phyloP scores from a whole-genome alignment of 2,113 vertebrate genomes.

The Sebastes fasciatus region DNA sequence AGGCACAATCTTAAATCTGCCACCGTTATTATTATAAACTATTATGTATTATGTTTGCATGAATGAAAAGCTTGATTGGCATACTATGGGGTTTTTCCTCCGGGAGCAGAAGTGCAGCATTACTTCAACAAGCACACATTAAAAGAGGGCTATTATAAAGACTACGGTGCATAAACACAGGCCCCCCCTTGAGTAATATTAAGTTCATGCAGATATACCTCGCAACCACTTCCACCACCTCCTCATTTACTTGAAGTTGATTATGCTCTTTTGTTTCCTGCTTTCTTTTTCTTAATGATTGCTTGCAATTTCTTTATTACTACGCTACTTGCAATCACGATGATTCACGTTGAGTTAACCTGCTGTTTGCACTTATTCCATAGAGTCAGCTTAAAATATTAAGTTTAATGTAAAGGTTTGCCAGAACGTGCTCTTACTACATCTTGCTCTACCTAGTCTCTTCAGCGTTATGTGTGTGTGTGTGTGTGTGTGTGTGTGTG shows the following conservation, averaged over 20 bases:
- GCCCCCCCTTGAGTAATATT: constrained; percentile 16
- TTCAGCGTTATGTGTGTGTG: constrained; percentile 6
- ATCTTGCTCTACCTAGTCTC: constrained; percentile 8
- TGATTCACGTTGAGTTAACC: constrained; percentile 42
- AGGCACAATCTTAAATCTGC: too few relatives aligned
- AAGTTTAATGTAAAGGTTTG: constrained; percentile 31
- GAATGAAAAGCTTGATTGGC: not conserved
- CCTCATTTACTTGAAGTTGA: constrained; percentile 36
- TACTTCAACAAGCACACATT: not conserved
- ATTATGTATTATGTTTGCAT: not conserved
- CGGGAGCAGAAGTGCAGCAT: not conserved
- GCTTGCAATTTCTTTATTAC: constrained; percentile 31
- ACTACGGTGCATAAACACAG: constrained; percentile 31
- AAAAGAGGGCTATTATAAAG: constrained; percentile 26
- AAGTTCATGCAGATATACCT: constrained; percentile 35
- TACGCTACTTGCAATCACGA: constrained; percentile 29
- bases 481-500: constrained; percentile 29
- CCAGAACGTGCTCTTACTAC: constrained; percentile 23
- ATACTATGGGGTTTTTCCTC: not conserved
- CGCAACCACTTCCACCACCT: constrained; percentile 25
- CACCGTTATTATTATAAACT: not conserved
- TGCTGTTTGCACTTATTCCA: constrained; percentile 24
- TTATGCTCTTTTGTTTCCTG: constrained; percentile 38
- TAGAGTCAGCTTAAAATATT: constrained; percentile 28
- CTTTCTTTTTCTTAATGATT: constrained; percentile 37